Evolutionary conservation across 35 echinoderm and acorn worm species (phyloP).

Genomic region (Apostichopus californicus): DNA sequence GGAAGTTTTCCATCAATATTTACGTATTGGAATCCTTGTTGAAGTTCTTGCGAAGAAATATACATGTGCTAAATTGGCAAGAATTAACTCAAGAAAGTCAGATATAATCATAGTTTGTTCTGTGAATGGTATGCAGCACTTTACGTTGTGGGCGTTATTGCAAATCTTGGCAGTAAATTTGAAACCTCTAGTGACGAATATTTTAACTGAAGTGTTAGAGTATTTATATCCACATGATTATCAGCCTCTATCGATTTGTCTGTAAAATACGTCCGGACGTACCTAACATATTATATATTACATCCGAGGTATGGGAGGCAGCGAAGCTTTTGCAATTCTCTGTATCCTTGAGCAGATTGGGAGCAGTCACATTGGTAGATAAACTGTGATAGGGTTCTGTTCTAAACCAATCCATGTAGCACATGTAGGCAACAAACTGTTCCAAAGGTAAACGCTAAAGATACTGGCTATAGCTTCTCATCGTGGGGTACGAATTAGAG

Average conservation of each 20-base stretch:
- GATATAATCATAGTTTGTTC: background rate
- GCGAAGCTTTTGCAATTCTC: background rate
- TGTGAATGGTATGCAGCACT: background rate
- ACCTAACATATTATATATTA: background rate
- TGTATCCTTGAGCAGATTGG: slow-evolving; percentile 1
- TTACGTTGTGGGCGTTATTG: background rate
- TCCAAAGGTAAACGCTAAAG: background rate
- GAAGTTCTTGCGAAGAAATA: background rate
- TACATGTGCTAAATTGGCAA: too few species aligned
- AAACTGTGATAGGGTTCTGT: background rate
- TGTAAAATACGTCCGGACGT: background rate
- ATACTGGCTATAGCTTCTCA: background rate
- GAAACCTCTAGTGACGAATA: background rate
- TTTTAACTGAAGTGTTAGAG: background rate
- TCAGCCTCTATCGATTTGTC: background rate
- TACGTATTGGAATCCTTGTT: background rate
- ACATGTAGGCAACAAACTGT: background rate
- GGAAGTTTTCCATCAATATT: background rate
- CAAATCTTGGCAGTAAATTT: background rate
- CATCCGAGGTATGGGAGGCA: background rate
- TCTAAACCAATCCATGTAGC: background rate
- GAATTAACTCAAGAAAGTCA: background rate
- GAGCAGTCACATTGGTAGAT: too few species aligned
- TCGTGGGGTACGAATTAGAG: background rate
- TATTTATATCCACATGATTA: background rate